Base-by-base conservation (phyloP, 2,888 invertebrate species). In the Ischnus inquisitorius region DNA sequence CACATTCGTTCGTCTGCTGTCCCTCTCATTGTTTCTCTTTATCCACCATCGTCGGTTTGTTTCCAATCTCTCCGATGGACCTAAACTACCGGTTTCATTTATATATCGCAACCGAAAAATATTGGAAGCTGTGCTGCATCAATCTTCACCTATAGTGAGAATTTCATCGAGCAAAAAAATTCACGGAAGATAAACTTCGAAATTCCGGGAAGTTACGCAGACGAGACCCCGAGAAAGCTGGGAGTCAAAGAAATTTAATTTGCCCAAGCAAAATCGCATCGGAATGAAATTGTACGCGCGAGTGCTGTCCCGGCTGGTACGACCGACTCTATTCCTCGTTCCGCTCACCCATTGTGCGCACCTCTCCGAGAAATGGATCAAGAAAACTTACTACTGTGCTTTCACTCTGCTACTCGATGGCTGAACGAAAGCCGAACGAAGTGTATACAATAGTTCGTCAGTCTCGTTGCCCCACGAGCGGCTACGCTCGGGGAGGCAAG, bases 401-500 rank as follows among this genome's bases (percentile, higher is more conserved):
- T 57, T 43, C 68, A 57, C 39, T 46, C 72, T 48, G 16, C 48
- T 51, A 14, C 46, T 41, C 68, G 41, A 79, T 76, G 72, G 39
- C 60, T 51, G 68, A 54, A 60, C 85, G 46, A 74, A 77, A 82
- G 51, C 83, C 34, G 57, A 77, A 75, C 72, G 80, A 71, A 79
- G 71, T n/a, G 83, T 80, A 57, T 87, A 90, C 90, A 90, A 90
- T 90, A 90, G 89, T 89, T 90, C 91, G 87, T 90, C 90, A 90
- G 82, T 62, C 34, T 34, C 79, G 71, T 75, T 80, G 80, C 84
- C 78, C 76, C 75, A 79, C 67, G 43, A 51, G 48, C 78, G 71
- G 48, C 65, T 43, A 54, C 65, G 48, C 19, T 71, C 34, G 43
- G 51, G 68, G 60, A 34, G 12, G 46, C 46, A 68, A 43, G 54